Conservation (phyloP, 64 coral and sea anemone genomes). For the Porites australiensis region DNA sequence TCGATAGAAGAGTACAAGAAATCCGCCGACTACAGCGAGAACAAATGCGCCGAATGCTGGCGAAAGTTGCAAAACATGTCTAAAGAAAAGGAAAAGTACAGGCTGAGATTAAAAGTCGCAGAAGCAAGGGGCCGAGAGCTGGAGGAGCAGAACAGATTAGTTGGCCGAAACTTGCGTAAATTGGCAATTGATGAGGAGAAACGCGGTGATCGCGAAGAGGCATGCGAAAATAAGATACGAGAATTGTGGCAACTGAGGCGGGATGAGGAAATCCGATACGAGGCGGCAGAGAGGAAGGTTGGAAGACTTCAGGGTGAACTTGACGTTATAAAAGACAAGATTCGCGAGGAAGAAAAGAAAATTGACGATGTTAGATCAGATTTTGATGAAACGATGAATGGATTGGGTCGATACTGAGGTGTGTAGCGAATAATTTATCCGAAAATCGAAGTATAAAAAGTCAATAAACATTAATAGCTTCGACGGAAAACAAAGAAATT, state of each 20-base stretch:
- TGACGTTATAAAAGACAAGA: neutral
- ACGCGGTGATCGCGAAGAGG: slow-evolving; percentile 51
- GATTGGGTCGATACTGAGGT: slow-evolving; percentile 11
- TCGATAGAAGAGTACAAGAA: slow-evolving; percentile 16
- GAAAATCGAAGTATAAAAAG: neutral
- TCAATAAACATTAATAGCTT: neutral
- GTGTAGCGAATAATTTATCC: neutral
- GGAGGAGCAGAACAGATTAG: slow-evolving; percentile 49
- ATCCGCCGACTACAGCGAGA: slow-evolving; percentile 39
- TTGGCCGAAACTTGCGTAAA: slow-evolving; percentile 47
- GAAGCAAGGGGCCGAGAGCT: neutral
- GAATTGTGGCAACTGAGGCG: slow-evolving; percentile 17
- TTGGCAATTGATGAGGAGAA: slow-evolving; percentile 71
- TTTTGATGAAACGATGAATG: slow-evolving; percentile 26
- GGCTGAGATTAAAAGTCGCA: neutral
- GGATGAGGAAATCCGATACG: slow-evolving; percentile 37
- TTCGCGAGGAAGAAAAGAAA: slow-evolving; percentile 24
- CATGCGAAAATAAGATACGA: slow-evolving; percentile 20
- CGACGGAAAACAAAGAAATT: neutral
- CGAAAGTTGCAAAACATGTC: slow-evolving; percentile 25
- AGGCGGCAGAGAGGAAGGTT: slow-evolving; percentile 38
- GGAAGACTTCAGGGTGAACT: slow-evolving; percentile 6
- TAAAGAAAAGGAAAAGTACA: slow-evolving; percentile 27
- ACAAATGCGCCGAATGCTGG: slow-evolving; percentile 49
- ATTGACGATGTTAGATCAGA: slow-evolving; percentile 3